These are phyloP conservation scores for Orthosia gothica DNA, from an alignment of 2,888 invertebrate genomes.

Conservation along the genomic window DNA sequence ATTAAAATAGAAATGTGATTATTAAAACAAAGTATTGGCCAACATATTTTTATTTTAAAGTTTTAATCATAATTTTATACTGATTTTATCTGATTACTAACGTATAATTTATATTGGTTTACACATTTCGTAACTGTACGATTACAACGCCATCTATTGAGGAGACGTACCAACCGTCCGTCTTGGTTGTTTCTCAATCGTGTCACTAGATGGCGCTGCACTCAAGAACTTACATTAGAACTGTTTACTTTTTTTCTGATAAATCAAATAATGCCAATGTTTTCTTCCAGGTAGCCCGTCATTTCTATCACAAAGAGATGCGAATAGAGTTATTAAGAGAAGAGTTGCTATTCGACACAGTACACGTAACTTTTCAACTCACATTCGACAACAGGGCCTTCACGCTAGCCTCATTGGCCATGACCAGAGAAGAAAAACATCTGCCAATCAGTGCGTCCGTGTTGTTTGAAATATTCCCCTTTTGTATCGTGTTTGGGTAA, in stretches of 20 bases:
- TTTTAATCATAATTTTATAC: too few relatives aligned
- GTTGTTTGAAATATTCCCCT: conserved; percentile 99
- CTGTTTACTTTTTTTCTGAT: background rate
- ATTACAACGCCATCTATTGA: conserved; percentile 22
- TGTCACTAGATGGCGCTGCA: conserved; percentile 33
- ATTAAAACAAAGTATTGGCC: background rate
- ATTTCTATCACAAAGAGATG: conserved; percentile 99
- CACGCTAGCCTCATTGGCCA: conserved; percentile 95
- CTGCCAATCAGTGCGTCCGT: conserved; percentile 97
- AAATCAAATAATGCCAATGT: background rate
- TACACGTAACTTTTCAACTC: conserved; percentile 98
- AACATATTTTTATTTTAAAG: background rate
- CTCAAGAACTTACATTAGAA: fast-evolving
- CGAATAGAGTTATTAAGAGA: conserved; percentile 97
- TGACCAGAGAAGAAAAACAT: conserved; percentile 97
- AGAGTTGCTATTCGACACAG: conserved; percentile 97
- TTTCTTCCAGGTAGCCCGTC: conserved; percentile 94
- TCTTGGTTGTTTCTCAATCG: fast-evolving
- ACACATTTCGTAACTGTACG: background rate
- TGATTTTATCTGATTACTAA: too few relatives aligned
- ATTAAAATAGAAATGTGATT: fast-evolving
- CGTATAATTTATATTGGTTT: too few relatives aligned
- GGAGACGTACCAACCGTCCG: fast-evolving
- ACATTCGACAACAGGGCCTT: conserved; percentile 98
- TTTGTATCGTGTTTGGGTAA: conserved; percentile 99